phyloP scores from a whole-genome alignment of 2,888 invertebrate genomes.

The Tetanocera ferruginea region DNA sequence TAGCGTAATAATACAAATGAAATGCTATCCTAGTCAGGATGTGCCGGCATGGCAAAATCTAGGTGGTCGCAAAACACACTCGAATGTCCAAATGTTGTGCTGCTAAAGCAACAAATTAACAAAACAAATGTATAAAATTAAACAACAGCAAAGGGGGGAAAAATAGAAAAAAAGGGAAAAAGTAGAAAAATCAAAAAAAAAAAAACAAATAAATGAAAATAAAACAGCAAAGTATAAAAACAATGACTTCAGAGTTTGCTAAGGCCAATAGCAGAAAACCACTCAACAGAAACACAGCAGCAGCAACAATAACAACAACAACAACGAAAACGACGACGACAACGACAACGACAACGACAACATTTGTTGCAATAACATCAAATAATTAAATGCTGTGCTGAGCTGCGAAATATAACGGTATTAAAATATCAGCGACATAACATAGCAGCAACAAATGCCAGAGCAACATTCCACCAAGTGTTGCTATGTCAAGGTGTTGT shows the following conservation, averaged over 20 bases:
- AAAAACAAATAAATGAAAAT: neutral
- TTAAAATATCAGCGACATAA: slow-evolving; percentile 24
- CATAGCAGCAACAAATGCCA: neutral
- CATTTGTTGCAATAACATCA: slow-evolving; percentile 9
- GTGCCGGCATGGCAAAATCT: too few species aligned
- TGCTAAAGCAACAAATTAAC: neutral
- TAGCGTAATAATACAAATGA: slow-evolving; percentile 12
- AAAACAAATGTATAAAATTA: slow-evolving; percentile 1
- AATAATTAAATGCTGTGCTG: slow-evolving; percentile 26
- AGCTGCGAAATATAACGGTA: slow-evolving; percentile 24
- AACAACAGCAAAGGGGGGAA: neutral
- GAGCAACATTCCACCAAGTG: neutral
- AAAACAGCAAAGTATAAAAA: neutral
- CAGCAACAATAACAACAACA: neutral
- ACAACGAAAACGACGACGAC: neutral
- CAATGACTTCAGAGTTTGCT: neutral
- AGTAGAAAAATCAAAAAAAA: neutral
- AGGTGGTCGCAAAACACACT: too few species aligned
- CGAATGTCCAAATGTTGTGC: too few species aligned
- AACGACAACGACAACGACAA: neutral
- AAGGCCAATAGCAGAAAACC: slow-evolving; percentile 6
- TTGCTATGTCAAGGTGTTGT: slow-evolving; percentile 29
- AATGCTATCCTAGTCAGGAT: neutral
- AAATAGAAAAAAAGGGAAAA: neutral
- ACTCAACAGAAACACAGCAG: slow-evolving; percentile 5